A percentile compares a stretch with the other conserved stretches of the same genome.
Conservation (phyloP, 2,888 invertebrate genomes). For the Scaptomyza caliginosa region DNA sequence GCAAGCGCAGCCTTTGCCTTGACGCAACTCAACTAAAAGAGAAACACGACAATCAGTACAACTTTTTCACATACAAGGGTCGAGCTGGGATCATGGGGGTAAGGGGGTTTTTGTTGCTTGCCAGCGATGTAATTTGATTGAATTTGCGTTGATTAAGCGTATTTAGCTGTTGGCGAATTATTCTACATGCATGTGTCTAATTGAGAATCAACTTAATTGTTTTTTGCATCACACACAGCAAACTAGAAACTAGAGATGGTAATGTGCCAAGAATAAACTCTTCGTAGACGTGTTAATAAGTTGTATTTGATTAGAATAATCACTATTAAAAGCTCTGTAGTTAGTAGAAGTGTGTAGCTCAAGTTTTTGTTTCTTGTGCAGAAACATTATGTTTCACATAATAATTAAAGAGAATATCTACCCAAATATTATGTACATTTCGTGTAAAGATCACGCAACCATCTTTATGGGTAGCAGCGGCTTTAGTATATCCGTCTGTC, state of each 20-base stretch:
- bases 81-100: not conserved
- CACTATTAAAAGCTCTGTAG: not conserved
- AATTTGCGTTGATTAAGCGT: conserved; percentile 76
- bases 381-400: too few relatives aligned
- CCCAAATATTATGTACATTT: too few relatives aligned
- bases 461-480: too few relatives aligned
- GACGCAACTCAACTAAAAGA: conserved; percentile 4
- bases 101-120: conserved; percentile 36
- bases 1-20: conserved; percentile 5
- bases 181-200: conserved; percentile 56
- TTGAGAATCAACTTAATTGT: conserved; percentile 71
- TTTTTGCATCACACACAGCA: conserved; percentile 26
- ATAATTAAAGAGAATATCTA: too few relatives aligned
- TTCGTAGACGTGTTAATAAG: not conserved
- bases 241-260: conserved; percentile 10
- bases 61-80: conserved; percentile 44
- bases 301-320: not conserved
- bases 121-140: conserved; percentile 75
- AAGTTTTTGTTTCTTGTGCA: too few relatives aligned
- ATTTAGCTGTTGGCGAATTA: conserved; percentile 74
- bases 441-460: not conserved
- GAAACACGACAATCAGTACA: conserved; percentile 41
- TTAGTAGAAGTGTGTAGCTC: not conserved
- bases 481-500: too few relatives aligned
- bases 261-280: not conserved